Conservation (phyloP, 2,888 invertebrate species). For the Andrena haemorrhoa region DNA sequence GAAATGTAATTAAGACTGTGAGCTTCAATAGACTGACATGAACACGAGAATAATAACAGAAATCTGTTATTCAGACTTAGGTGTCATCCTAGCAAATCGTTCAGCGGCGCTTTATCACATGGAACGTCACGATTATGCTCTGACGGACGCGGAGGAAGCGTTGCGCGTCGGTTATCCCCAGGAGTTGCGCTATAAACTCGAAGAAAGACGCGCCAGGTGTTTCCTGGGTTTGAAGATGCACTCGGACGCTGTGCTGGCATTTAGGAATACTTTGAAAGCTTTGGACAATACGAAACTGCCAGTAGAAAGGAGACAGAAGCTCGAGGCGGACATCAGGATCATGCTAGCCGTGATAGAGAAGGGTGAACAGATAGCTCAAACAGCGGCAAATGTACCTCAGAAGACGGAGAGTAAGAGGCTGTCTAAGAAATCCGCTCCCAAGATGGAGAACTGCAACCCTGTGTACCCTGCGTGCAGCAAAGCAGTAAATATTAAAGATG, state of each 20-base stretch:
- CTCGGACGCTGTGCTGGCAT: slow-evolving; percentile 88
- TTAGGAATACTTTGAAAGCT: slow-evolving; percentile 89
- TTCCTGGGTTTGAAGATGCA: slow-evolving; percentile 89
- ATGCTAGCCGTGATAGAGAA: slow-evolving; percentile 90
- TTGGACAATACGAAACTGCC: slow-evolving; percentile 89
- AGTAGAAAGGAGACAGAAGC: slow-evolving; percentile 87
- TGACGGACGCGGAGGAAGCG: slow-evolving; percentile 90
- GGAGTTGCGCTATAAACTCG: slow-evolving; percentile 91
- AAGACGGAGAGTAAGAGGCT: slow-evolving; percentile 71
- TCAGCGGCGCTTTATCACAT: slow-evolving; percentile 93
- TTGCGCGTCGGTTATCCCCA: slow-evolving; percentile 89
- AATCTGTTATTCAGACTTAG: slow-evolving; percentile 85
- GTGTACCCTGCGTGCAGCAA: slow-evolving; percentile 88
- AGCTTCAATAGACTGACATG: neutral
- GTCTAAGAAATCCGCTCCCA: slow-evolving; percentile 79
- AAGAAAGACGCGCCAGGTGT: slow-evolving; percentile 91
- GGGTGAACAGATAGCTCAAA: slow-evolving; percentile 84
- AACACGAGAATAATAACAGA: too few species aligned
- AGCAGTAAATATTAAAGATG: slow-evolving; percentile 88
- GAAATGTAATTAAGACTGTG: too few species aligned
- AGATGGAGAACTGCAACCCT: slow-evolving; percentile 84
- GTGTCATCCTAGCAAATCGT: slow-evolving; percentile 91
- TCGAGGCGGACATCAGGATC: slow-evolving; percentile 89
- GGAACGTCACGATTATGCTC: slow-evolving; percentile 88
- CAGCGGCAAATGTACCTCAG: slow-evolving; percentile 8